Base-by-base conservation (phyloP, 2,113 vertebrate genomes). In the Cheirogaleus medius region DNA sequence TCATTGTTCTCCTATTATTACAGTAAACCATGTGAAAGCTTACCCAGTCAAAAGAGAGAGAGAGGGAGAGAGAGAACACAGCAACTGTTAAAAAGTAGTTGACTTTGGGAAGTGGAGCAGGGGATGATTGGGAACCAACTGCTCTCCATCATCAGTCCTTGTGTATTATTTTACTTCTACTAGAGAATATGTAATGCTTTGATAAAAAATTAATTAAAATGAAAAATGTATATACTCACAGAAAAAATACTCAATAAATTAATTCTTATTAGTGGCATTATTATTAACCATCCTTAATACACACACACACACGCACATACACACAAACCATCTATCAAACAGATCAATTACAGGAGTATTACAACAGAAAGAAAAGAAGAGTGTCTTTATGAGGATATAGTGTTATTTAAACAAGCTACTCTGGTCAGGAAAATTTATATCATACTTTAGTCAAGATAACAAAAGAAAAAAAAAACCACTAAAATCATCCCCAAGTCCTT, bases 401-500 rank as follows among this genome's bases (percentile, higher is more conserved):
- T 89, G 27, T 78, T 83, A 90, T 76, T 95, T 94, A 97, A 85
- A 94, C 10, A 76, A 94, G 64, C 73, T 71, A 88, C 20, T 92
- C 66, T 34, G 42, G 60, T 39, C 54, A 68, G 60, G 10, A 88
- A 95, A 91, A 88, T 78, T 90, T 96, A 94, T 47, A 73, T 52
- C 32, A 49, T 56, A 54, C 23, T 89, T 95, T 69, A 93, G 15
- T 60, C 63, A 47, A 90, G 68, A 87, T 21, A 97, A 63, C 29
- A 95, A 78, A 93, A 87, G 25, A 27, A 47, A 13, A 54, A 54
- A 63, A 47, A 27, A 76, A 78, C 21, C 23, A 78, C 23, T 73
- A 64, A 94, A 94, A 68, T 89, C 60, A 94, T 93, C 69, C 91
- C 73, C 34, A 83, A 66, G 63, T 90, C 23, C n/a, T 92, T 91